Percentiles rank a stretch among this genome's conserved stretches.
phyloP scores from a whole-genome alignment of 2,888 invertebrate genomes.

The Xestia sexstrigata region DNA sequence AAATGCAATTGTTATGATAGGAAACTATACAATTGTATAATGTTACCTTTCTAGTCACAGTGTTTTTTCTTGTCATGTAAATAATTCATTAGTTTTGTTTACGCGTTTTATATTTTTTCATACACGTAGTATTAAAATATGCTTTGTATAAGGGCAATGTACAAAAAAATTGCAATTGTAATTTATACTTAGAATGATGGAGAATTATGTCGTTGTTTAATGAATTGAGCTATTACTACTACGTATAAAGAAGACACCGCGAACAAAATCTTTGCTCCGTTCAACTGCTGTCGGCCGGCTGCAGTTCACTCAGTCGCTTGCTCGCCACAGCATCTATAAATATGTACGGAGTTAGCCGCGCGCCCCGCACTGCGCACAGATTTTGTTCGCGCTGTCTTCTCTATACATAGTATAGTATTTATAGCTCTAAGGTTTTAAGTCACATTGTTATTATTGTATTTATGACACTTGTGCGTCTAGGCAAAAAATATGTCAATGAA shows the following conservation, averaged over 20 bases:
- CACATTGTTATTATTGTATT: too few relatives aligned
- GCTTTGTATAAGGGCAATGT: neutral
- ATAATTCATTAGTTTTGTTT: neutral
- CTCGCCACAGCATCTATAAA: too few relatives aligned
- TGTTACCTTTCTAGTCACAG: neutral
- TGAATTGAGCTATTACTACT: too few relatives aligned
- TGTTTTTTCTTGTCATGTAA: neutral
- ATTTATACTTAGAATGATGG: neutral
- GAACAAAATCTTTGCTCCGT: too few relatives aligned
- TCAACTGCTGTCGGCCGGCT: too few relatives aligned
- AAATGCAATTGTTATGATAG: conserved; percentile 20
- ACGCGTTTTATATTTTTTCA: neutral
- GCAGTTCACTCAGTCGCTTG: too few relatives aligned
- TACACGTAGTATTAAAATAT: neutral
- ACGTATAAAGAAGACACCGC: too few relatives aligned
- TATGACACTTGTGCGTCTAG: neutral
- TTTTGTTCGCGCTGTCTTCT: too few relatives aligned
- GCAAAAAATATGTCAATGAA: neutral
- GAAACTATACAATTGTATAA: conserved; percentile 6
- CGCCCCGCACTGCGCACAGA: too few relatives aligned
- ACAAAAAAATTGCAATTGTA: neutral
- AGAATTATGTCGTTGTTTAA: neutral
- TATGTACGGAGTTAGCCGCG: too few relatives aligned
- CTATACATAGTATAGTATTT: too few relatives aligned
- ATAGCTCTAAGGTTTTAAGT: too few relatives aligned